phyloP scores from a whole-genome alignment of 2,888 invertebrate genomes.

The Stictocephala bisonia region DNA sequence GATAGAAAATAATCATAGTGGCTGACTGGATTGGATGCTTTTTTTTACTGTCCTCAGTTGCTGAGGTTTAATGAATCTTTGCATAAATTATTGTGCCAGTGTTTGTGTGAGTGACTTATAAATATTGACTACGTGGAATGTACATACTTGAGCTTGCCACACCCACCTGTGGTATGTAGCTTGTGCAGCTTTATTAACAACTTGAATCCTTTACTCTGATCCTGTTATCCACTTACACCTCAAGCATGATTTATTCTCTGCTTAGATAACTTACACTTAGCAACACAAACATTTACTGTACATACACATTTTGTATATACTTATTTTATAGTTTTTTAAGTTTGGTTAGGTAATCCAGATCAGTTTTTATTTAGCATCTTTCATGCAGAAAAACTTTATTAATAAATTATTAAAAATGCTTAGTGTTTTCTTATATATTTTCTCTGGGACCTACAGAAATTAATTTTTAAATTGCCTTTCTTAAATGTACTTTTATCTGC shows the following conservation, averaged over 20 bases:
- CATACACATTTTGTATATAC: no score
- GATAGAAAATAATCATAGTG: no score
- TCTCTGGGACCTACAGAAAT: no score
- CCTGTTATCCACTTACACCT: background rate
- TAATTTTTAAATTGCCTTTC: no score
- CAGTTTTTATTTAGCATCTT: no score
- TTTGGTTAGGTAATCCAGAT: no score
- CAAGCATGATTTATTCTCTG: slow-evolving; percentile 17
- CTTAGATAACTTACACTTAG: no score
- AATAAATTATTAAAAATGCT: no score
- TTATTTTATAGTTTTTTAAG: no score
- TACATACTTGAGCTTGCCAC: slow-evolving; percentile 46
- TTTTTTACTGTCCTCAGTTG: background rate
- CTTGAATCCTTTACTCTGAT: background rate
- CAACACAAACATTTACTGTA: background rate
- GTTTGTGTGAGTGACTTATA: slow-evolving; percentile 23
- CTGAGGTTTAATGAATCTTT: background rate
- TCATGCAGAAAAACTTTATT: no score
- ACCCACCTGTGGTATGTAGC: slow-evolving; percentile 46
- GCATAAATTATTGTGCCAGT: slow-evolving; percentile 18
- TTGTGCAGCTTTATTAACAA: slow-evolving; percentile 33
- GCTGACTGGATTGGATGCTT: background rate
- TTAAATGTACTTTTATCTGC: no score
- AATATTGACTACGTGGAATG: slow-evolving; percentile 16
- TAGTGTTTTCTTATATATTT: no score